Evolutionary conservation across 2,797 vertebrate species (phyloP).

Genomic region (Bovichtus diacanthus): DNA sequence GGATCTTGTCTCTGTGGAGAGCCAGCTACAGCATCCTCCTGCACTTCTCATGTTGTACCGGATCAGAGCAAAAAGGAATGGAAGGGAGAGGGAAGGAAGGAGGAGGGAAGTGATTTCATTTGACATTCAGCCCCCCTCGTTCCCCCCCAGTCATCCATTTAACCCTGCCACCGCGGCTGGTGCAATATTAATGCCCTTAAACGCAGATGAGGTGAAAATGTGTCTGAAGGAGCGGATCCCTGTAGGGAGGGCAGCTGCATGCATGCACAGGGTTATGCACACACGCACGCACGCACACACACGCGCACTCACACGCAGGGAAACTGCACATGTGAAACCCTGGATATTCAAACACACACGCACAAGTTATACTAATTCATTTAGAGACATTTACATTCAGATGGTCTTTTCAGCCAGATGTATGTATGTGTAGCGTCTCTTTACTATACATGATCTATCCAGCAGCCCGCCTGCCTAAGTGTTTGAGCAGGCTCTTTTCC

Average conservation of each 20-base stretch:
- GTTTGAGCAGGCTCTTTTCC: constrained; percentile 63
- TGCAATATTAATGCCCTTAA: constrained; percentile 93
- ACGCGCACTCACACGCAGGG: constrained; percentile 10
- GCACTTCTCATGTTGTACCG: constrained; percentile 53
- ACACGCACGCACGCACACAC: constrained; percentile 39
- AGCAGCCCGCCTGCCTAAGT: constrained; percentile 44
- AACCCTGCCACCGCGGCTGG: constrained; percentile 85
- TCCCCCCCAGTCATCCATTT: constrained; percentile 85
- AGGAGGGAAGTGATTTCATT: constrained; percentile 71
- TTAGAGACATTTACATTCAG: constrained; percentile 54
- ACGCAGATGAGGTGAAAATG: constrained; percentile 89
- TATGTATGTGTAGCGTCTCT: constrained; percentile 27
- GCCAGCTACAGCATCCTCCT: constrained; percentile 36
- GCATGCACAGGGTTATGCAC: constrained; percentile 69
- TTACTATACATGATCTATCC: constrained; percentile 55
- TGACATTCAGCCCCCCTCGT: constrained; percentile 70
- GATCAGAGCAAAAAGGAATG: constrained; percentile 50
- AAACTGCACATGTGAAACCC: constrained; percentile 15
- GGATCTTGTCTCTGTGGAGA: constrained; percentile 46
- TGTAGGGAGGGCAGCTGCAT: constrained; percentile 74
- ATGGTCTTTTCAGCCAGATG: constrained; percentile 42
- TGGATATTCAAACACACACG: constrained; percentile 39
- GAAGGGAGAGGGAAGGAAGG: constrained; percentile 35
- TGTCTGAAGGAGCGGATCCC: constrained; percentile 84
- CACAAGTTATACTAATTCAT: constrained; percentile 33